These are phyloP conservation scores for Neotoma lepida DNA, from an alignment of 2,113 vertebrate species.

Conservation along the genomic window DNA sequence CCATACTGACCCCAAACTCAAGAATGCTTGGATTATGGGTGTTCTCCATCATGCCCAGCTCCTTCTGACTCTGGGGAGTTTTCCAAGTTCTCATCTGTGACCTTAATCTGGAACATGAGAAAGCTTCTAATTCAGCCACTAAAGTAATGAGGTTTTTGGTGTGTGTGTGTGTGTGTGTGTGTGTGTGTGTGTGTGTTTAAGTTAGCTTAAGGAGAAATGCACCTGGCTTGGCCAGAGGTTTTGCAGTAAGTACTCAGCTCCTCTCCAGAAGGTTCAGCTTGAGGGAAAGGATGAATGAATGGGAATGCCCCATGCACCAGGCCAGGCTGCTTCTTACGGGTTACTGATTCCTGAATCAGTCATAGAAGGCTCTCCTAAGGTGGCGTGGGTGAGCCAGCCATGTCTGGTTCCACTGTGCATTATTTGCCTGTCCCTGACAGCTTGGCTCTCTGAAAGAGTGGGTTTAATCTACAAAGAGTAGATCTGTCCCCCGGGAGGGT, in stretches of 20 bases:
- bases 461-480: background rate
- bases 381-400: background rate
- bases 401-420: accelerated
- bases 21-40: background rate
- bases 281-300: too few relatives aligned
- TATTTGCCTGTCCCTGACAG: background rate
- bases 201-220: background rate
- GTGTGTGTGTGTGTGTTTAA: background rate
- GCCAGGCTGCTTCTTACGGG: background rate
- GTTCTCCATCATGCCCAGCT: background rate
- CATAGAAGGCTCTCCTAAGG: background rate
- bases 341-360: background rate
- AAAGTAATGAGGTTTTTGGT: background rate
- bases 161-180: background rate
- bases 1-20: background rate
- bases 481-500: background rate
- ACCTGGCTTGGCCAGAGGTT: background rate
- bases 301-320: too few relatives aligned
- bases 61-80: background rate
- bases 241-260: accelerated
- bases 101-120: background rate
- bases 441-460: background rate
- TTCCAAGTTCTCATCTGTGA: background rate
- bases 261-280: background rate
- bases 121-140: background rate